A percentile compares a stretch with the other conserved stretches of the same genome.
These are phyloP conservation scores for Emesis russula DNA, from an alignment of 2,888 invertebrate genomes.

Conservation along the genomic window DNA sequence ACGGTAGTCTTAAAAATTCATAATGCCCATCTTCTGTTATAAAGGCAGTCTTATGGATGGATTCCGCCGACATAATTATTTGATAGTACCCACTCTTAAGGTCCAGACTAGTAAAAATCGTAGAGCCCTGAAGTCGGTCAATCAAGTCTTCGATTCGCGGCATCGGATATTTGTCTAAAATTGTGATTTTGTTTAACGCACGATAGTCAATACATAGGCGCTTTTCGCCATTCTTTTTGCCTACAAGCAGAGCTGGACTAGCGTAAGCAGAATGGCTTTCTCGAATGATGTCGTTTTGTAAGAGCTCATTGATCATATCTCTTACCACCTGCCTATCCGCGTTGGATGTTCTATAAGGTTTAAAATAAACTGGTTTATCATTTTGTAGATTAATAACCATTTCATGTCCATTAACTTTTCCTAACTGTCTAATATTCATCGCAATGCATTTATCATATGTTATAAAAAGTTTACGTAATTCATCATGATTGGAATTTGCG, in stretches of 20 bases:
- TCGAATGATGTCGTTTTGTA: slow-evolving; percentile 36
- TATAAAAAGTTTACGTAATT: slow-evolving; percentile 56
- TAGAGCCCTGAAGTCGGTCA: slow-evolving; percentile 18
- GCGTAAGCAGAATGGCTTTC: slow-evolving; percentile 72
- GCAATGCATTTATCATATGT: slow-evolving; percentile 19
- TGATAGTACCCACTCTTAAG: background rate
- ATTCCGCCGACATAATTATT: slow-evolving; percentile 47
- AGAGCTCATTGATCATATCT: slow-evolving; percentile 14
- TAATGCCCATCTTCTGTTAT: slow-evolving; percentile 90
- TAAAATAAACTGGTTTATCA: background rate
- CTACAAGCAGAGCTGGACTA: slow-evolving; percentile 22
- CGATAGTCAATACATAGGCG: slow-evolving; percentile 32
- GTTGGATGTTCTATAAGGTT: slow-evolving; percentile 12
- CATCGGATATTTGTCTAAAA: slow-evolving; percentile 34
- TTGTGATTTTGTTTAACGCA: slow-evolving; percentile 21
- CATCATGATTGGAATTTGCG: slow-evolving; percentile 34
- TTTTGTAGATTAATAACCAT: slow-evolving; percentile 11
- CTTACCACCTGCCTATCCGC: slow-evolving; percentile 7
- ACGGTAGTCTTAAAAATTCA: slow-evolving; percentile 88
- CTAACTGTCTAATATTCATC: background rate
- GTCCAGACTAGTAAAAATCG: slow-evolving; percentile 22
- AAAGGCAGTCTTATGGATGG: slow-evolving; percentile 90
- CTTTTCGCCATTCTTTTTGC: slow-evolving; percentile 30
- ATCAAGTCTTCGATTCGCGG: slow-evolving; percentile 21
- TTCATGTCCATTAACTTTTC: slow-evolving; percentile 26